Conservation (phyloP, 2,797 vertebrate species). For the Galaxias olidus region DNA sequence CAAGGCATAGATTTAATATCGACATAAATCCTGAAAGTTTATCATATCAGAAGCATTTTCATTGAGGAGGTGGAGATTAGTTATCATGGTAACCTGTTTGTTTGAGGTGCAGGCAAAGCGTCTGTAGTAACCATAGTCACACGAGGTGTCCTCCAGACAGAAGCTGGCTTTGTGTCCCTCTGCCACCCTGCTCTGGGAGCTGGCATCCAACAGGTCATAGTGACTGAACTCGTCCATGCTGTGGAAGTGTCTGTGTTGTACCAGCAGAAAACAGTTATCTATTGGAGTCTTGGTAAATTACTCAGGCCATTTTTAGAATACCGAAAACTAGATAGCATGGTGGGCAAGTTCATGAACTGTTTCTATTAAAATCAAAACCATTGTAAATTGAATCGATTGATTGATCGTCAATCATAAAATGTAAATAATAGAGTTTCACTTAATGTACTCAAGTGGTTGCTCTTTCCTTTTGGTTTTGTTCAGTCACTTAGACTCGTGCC, state of each 20-base stretch:
- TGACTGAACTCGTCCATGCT: conserved; percentile 99
- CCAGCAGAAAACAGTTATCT: conserved; percentile 27
- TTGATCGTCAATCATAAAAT: no score
- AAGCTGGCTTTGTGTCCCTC: conserved; percentile 99
- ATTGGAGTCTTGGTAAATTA: no score
- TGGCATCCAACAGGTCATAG: conserved; percentile 91
- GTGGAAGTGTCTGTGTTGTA: conserved; percentile 89
- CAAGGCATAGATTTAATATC: not conserved
- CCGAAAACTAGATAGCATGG: no score
- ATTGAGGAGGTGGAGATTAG: not conserved
- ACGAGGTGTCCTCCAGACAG: conserved; percentile 97
- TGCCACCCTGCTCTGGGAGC: conserved; percentile 85
- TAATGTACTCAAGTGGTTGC: no score
- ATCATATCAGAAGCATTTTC: no score
- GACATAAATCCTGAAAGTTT: not conserved
- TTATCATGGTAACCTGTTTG: conserved; percentile 66
- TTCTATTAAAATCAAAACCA: no score
- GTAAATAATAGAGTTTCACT: no score
- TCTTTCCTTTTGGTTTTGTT: conserved; percentile 5
- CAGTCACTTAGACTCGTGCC: conserved; percentile 37
- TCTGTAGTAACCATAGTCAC: conserved; percentile 95
- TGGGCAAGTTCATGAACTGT: no score
- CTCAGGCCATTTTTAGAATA: no score
- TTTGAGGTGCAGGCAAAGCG: conserved; percentile 94
- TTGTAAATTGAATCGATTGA: no score